These are phyloP conservation scores for Riptortus pedestris DNA, from an alignment of 1,140 invertebrate species.

Conservation along the genomic window DNA sequence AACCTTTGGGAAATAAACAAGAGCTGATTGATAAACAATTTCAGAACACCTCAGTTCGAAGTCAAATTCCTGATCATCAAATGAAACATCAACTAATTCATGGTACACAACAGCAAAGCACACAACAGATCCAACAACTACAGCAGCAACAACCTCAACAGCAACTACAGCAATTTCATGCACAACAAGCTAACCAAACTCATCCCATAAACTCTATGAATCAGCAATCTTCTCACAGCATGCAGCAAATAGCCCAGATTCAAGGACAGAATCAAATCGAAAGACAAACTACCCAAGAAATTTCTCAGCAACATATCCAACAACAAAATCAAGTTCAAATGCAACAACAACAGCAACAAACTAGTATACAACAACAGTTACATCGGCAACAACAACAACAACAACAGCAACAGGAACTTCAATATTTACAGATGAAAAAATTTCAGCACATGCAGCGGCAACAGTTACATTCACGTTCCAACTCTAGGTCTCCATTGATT, in stretches of 20 bases:
- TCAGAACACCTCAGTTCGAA: background rate
- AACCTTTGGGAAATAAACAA: background rate
- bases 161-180: conserved; percentile 28
- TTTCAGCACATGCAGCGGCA: conserved; percentile 24
- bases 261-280: conserved; percentile 27
- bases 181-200: conserved; percentile 24
- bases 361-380: conserved; percentile 24
- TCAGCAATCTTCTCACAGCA: conserved; percentile 13
- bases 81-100: conserved; percentile 12
- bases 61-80: conserved; percentile 18
- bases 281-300: background rate
- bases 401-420: conserved; percentile 20
- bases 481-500: conserved; percentile 13
- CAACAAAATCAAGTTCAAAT: conserved; percentile 25
- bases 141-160: conserved; percentile 6
- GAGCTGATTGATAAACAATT: background rate
- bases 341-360: conserved; percentile 26
- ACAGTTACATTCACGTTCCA: conserved; percentile 18
- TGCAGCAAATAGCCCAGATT: conserved; percentile 25
- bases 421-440: conserved; percentile 25
- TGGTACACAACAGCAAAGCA: conserved; percentile 8
- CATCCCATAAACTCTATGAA: too few relatives aligned
- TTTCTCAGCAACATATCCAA: conserved; percentile 27
- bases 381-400: conserved; percentile 30
- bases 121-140: conserved; percentile 14